Percentiles rank a stretch among this genome's conserved stretches.
Evolutionary conservation across 2,113 vertebrate species (phyloP).

Genomic region (Regulus satrapa): DNA sequence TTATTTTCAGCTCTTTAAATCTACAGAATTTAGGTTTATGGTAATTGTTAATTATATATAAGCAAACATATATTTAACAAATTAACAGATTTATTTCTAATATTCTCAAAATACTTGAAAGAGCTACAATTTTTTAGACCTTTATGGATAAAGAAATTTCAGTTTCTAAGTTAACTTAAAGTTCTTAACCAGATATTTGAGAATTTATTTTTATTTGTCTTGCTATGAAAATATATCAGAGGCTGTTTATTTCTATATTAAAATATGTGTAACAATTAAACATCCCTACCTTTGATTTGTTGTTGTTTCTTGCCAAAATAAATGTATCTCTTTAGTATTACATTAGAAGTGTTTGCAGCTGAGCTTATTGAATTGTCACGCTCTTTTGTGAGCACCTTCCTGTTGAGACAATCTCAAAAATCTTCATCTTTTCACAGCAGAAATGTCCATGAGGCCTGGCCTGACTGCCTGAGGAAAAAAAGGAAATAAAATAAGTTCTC

Average conservation of each 20-base stretch:
- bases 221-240: background rate
- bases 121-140: background rate
- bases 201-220: background rate
- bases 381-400: accelerated
- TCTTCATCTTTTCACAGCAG: background rate
- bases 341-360: background rate
- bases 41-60: background rate
- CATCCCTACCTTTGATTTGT: background rate
- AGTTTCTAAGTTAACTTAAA: background rate
- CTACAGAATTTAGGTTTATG: background rate
- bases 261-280: background rate
- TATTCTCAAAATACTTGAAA: background rate
- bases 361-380: background rate
- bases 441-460: accelerated
- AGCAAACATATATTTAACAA: background rate
- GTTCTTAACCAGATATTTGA: background rate
- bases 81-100: background rate
- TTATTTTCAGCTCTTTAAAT: background rate
- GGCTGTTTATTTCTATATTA: background rate
- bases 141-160: background rate
- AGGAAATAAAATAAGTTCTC: background rate
- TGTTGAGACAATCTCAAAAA: background rate
- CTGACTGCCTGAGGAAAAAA: background rate
- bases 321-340: background rate
- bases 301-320: background rate